Percentiles rank a stretch among this genome's conserved stretches.
Conservation (phyloP, 1,140 invertebrate species). For the Aphelenchoides besseyi region DNA sequence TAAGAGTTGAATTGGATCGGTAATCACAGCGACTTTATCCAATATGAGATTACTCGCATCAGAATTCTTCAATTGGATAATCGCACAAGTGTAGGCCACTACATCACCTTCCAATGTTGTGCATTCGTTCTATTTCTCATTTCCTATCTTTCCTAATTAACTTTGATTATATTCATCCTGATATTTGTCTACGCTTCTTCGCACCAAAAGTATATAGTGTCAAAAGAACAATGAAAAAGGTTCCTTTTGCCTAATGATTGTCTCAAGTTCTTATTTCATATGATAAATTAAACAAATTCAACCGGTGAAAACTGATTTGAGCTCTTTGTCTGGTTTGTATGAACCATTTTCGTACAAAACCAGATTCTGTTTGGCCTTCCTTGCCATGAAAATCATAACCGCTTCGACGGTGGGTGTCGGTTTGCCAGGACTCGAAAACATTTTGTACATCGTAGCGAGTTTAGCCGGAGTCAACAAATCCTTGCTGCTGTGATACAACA, state of each 20-base stretch:
- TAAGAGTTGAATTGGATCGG: background rate
- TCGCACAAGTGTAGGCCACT: no score
- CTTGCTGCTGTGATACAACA: background rate
- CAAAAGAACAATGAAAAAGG: no score
- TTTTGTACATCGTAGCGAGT: slow-evolving; percentile 41
- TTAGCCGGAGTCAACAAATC: slow-evolving; percentile 35
- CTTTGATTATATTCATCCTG: no score
- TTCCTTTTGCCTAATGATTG: no score
- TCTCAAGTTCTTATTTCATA: no score
- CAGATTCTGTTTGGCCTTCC: slow-evolving; percentile 46
- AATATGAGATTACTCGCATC: background rate
- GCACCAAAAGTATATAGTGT: no score
- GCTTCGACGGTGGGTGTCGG: slow-evolving; percentile 39
- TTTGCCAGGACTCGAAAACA: slow-evolving; percentile 43
- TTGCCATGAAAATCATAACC: slow-evolving; percentile 49
- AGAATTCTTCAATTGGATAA: no score
- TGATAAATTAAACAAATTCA: no score
- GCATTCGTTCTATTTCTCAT: no score
- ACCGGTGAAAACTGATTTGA: slow-evolving; percentile 26
- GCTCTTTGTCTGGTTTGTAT: slow-evolving; percentile 46
- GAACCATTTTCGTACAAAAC: slow-evolving; percentile 45
- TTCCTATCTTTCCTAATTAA: no score
- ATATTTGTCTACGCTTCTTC: no score
- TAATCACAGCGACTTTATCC: background rate
- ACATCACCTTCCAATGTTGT: no score